phyloP scores from a whole-genome alignment of 1,140 invertebrate genomes.

The Drosophila biarmipes region DNA sequence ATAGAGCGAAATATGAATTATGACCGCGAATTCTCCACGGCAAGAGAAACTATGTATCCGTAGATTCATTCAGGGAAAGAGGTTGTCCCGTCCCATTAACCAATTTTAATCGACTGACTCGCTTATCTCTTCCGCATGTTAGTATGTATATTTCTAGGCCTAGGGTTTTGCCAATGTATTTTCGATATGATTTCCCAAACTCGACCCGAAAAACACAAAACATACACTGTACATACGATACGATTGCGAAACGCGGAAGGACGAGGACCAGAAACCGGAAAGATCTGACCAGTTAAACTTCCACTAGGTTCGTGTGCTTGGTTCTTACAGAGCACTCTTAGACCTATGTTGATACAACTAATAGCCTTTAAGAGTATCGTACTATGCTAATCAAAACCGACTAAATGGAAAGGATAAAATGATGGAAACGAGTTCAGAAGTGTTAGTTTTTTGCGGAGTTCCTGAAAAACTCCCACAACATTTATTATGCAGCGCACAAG shows the following conservation, averaged over 20 bases:
- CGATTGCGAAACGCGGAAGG: slow-evolving; percentile 21
- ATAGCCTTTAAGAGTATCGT: slow-evolving; percentile 70
- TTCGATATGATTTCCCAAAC: slow-evolving; percentile 57
- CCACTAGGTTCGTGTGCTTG: slow-evolving; percentile 46
- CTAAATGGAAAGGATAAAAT: slow-evolving; percentile 19
- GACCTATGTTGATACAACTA: slow-evolving; percentile 82
- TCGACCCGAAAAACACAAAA: slow-evolving; percentile 8
- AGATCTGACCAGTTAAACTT: slow-evolving; percentile 44
- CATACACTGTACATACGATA: slow-evolving; percentile 68
- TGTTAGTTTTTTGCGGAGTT: slow-evolving; percentile 35
- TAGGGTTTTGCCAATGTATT: slow-evolving; percentile 68
- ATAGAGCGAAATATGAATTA: no score
- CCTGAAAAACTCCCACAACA: slow-evolving; percentile 65
- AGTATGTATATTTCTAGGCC: slow-evolving; percentile 74
- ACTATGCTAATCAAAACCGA: slow-evolving; percentile 71
- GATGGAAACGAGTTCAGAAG: slow-evolving; percentile 5
- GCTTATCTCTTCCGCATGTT: no score
- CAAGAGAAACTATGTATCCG: no score
- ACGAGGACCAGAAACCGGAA: slow-evolving; percentile 26
- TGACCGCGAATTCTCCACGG: no score
- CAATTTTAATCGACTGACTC: no score
- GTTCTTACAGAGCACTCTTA: slow-evolving; percentile 66
- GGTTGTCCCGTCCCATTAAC: no score
- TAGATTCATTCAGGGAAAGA: no score
- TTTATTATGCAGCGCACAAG: slow-evolving; percentile 84